Base-by-base conservation (phyloP, 2,888 invertebrate genomes). In the Spisula solida region DNA sequence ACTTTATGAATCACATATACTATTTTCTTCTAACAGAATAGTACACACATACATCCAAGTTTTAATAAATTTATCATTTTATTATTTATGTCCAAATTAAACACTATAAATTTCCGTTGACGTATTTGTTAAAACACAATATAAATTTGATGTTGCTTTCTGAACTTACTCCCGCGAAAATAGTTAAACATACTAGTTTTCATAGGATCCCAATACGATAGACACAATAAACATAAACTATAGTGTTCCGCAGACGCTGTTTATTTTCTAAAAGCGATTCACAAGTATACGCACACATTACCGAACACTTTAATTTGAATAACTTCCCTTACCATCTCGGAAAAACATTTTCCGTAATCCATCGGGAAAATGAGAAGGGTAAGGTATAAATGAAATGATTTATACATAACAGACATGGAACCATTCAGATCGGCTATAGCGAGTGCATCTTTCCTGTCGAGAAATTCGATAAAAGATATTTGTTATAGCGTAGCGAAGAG, bases 391-490 rank as follows among this genome's bases (percentile, higher is more conserved):
- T 34, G 34, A 34, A 75, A 75, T 82, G 66, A 82, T 82, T 82
- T 82, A 82, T 82, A 25, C 60, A n/a, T 66, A 47, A 25, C 66
- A 41, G 66, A 82, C 66, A 82, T 81, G 60, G 47, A 66, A 66
- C 60, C 18, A 25, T 66, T 82, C 82, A 66, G 47, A 66, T 34
- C 60, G 34, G 82, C 41, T 34, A 66, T 82, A 82, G n/a, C 34
- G 75, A 75, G 25, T 66, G 47, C 66, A 60, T 47, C 82, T 47
- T 31, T 12, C 16, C 66, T 41, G 60, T 41, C 41, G n/a, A 66
- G 82, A 66, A 66, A 60, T n/a, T 56, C 82, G 66, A 82, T 82
- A 82, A 82, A 75, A 75, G 75, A 75, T 75, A 75, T 75, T 75
- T 75, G 75, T 75, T 75, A 34, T 75, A 75, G 75, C 25, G 20